Evolutionary conservation across 2,113 vertebrate species (phyloP).

Genomic region (Tonatia bakeri): DNA sequence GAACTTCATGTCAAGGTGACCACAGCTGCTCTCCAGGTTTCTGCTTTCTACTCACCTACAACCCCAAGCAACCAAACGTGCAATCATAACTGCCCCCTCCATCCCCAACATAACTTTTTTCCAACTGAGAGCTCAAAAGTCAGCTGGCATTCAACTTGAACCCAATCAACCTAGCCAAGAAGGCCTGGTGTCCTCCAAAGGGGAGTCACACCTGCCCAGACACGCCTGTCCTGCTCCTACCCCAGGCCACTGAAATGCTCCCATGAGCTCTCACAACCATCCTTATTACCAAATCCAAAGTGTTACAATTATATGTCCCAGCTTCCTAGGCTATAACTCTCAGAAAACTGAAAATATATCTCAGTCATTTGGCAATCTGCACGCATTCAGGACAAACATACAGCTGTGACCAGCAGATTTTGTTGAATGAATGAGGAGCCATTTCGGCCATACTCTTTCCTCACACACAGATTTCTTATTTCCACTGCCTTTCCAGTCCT

Average conservation of each 20-base stretch:
- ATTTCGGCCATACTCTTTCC: not conserved
- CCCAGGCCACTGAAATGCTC: not conserved
- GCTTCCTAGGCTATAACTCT: too few relatives aligned
- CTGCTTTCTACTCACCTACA: not conserved
- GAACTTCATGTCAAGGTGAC: not conserved
- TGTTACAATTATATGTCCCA: rapidly evolving
- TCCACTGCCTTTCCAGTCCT: not conserved
- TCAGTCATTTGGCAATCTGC: not conserved
- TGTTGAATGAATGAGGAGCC: not conserved
- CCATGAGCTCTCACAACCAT: not conserved
- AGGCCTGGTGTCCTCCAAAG: not conserved
- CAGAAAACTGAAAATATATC: not conserved
- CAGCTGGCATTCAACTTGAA: not conserved
- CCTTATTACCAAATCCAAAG: not conserved
- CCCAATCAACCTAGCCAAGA: not conserved
- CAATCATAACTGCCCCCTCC: not conserved
- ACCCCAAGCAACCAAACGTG: not conserved
- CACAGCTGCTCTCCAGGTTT: not conserved
- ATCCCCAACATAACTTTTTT: not conserved
- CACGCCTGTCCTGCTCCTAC: not conserved
- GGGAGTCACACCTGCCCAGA: not conserved
- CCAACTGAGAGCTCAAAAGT: not conserved
- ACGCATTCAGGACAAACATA: too few relatives aligned
- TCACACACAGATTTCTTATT: not conserved
- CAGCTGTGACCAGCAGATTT: not conserved